Percentiles rank a stretch among this genome's conserved stretches.
Conservation (phyloP, 2,113 vertebrate species). For the Callocephalon fimbriatum region DNA sequence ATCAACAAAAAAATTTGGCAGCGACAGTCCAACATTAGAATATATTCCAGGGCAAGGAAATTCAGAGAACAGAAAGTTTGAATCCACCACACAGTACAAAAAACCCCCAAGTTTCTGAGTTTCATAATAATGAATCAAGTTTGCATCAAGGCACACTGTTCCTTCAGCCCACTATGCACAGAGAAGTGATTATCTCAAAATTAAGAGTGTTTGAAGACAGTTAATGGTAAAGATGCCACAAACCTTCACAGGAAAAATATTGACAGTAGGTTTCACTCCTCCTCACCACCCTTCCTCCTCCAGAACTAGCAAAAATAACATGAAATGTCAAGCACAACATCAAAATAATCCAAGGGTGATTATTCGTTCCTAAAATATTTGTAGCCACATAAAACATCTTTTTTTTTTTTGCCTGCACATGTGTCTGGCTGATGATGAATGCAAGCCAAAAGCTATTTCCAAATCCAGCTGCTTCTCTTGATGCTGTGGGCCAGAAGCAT, state of each 20-base stretch:
- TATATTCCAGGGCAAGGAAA: neutral
- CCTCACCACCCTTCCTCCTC: neutral
- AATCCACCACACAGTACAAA: neutral
- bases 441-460: neutral
- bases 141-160: neutral
- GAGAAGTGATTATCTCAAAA: neutral
- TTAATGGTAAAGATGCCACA: neutral
- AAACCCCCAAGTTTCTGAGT: neutral
- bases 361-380: conserved; percentile 24
- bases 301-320: conserved; percentile 44
- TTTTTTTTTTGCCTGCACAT: neutral
- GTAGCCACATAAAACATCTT: neutral
- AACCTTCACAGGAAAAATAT: conserved; percentile 14
- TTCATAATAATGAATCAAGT: neutral
- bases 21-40: neutral
- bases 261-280: conserved; percentile 52
- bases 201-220: neutral
- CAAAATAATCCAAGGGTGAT: conserved; percentile 29
- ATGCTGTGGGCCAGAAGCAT: neutral
- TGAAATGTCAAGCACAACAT: conserved; percentile 2
- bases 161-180: neutral
- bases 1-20: neutral
- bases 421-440: neutral
- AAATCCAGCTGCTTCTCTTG: neutral
- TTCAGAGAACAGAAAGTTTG: neutral